Conservation (phyloP, 2,797 vertebrate species). For the Thalassophryne amazonica region DNA sequence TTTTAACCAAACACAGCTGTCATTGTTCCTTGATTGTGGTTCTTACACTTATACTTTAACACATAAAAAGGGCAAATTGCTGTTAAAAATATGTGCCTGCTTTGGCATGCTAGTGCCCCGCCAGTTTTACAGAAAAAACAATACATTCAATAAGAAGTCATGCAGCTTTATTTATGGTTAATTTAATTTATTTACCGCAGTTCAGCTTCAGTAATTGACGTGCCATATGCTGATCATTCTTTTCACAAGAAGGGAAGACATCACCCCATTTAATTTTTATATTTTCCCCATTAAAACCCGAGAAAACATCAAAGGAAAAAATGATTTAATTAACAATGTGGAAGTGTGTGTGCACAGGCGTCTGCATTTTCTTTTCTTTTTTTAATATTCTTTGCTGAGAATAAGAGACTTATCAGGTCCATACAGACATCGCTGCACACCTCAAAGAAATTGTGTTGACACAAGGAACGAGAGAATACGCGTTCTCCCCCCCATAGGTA, state of each 20-base stretch:
- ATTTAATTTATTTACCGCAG: constrained; percentile 69
- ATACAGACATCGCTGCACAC: constrained; percentile 75
- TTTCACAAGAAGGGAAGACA: constrained; percentile 54
- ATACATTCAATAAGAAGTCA: constrained; percentile 40
- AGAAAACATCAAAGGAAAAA: constrained; percentile 79
- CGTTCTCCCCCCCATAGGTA: constrained; percentile 74
- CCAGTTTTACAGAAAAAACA: constrained; percentile 44
- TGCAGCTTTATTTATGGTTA: constrained; percentile 51
- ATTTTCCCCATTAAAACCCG: constrained; percentile 78
- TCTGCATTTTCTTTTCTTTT: constrained; percentile 72
- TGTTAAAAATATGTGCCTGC: constrained; percentile 19
- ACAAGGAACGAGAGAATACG: constrained; percentile 69
- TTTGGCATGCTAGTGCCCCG: constrained; percentile 20
- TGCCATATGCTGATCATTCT: constrained; percentile 58
- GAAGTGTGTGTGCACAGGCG: constrained; percentile 73
- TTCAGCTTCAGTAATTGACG: constrained; percentile 62
- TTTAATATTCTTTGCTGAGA: constrained; percentile 79
- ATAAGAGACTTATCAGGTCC: constrained; percentile 81
- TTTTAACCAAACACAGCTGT: background rate
- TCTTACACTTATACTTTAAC: constrained; percentile 29
- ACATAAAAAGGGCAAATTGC: constrained; percentile 28
- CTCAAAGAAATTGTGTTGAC: constrained; percentile 80
- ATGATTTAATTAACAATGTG: constrained; percentile 84
- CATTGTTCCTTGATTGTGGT: constrained; percentile 8
- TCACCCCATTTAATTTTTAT: constrained; percentile 73